A percentile compares a stretch with the other conserved stretches of the same genome.
Evolutionary conservation across 53 echinoderm and acorn worm species (phyloP).

Genomic region (Crossaster papposus): DNA sequence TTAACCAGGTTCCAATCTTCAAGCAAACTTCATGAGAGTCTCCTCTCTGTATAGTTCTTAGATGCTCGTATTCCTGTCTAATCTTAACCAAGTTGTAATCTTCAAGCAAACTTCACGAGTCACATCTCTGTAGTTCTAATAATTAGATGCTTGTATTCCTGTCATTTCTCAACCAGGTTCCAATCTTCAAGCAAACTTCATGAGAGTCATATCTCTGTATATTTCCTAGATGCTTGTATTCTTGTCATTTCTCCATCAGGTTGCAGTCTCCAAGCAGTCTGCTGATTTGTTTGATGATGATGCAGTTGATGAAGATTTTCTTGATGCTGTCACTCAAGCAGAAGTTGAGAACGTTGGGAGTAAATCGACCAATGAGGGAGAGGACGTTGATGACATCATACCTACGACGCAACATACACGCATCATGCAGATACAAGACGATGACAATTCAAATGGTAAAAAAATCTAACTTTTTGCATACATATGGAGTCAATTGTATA

Average conservation of each 20-base stretch:
- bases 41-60: no score
- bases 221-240: not conserved
- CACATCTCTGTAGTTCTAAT: no score
- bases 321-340: constrained; percentile 80
- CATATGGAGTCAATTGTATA: not conserved
- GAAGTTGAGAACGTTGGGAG: constrained; percentile 48
- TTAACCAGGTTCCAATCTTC: no score
- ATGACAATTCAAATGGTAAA: constrained; percentile 58
- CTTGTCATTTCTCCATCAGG: not conserved
- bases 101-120: no score
- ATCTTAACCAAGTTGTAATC: no score
- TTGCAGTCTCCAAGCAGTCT: constrained; percentile 34
- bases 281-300: constrained; percentile 91
- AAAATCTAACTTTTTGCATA: not conserved
- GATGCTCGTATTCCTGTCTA: no score
- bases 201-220: no score
- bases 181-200: no score
- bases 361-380: constrained; percentile 64
- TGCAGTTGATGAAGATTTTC: constrained; percentile 85
- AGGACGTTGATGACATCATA: constrained; percentile 66
- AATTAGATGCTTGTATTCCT: no score
- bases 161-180: no score
- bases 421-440: constrained; percentile 65
- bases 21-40: no score
- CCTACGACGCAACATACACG: constrained; percentile 45